Conservation (phyloP, 2,888 invertebrate species). For the Gastracanthus pulcherrimus region DNA sequence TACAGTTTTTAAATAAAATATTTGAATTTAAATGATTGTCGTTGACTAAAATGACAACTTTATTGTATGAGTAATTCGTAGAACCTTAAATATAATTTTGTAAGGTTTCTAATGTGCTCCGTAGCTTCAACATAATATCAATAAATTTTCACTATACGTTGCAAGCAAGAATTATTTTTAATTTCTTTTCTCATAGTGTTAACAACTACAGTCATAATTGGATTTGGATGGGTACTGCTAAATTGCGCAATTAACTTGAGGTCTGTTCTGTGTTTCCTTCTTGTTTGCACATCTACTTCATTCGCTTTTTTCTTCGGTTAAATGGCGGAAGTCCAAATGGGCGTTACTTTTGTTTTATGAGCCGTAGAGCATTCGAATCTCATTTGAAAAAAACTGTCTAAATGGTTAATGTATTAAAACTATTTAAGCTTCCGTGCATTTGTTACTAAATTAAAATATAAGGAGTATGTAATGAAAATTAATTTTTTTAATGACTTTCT, state of each 20-base stretch:
- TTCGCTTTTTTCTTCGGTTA: neutral
- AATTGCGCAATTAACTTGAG: neutral
- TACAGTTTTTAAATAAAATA: too few relatives aligned
- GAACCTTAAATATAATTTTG: too few relatives aligned
- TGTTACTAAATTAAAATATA: too few relatives aligned
- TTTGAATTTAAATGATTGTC: too few relatives aligned
- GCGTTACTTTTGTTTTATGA: neutral
- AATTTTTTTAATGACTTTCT: too few relatives aligned
- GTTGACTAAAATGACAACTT: too few relatives aligned
- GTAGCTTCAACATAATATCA: too few relatives aligned
- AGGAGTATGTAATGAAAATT: too few relatives aligned
- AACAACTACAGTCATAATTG: neutral
- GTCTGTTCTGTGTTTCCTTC: neutral
- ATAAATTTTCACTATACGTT: neutral
- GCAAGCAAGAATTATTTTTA: neutral
- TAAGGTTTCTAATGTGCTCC: too few relatives aligned
- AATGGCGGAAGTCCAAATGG: neutral
- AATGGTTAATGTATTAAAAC: too few relatives aligned
- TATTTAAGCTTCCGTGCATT: neutral
- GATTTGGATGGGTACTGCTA: neutral
- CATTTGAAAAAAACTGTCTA: neutral
- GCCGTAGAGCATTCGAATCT: neutral
- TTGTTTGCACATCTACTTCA: neutral
- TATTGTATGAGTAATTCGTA: too few relatives aligned
- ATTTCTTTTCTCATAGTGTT: neutral